These are phyloP conservation scores for Drosophila paracracens DNA, from an alignment of 2,888 invertebrate genomes.

Conservation along the genomic window DNA sequence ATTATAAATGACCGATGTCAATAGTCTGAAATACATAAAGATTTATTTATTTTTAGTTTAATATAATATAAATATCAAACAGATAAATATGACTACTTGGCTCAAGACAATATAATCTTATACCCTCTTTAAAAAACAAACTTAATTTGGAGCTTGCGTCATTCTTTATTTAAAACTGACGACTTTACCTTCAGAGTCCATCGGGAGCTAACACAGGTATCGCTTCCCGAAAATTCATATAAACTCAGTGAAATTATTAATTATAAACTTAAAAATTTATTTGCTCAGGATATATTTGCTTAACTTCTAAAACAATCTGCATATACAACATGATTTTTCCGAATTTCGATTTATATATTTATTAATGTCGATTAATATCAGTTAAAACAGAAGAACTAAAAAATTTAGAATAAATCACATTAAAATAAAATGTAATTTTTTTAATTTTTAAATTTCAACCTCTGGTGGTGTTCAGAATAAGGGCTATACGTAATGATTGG, in stretches of 20 bases:
- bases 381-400: not conserved
- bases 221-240: not conserved
- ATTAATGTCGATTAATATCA: not conserved
- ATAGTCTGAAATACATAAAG: not conserved
- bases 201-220: not conserved
- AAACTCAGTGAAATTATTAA: not conserved
- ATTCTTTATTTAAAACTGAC: not conserved
- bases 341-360: not conserved
- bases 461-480: not conserved
- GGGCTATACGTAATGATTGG: not conserved
- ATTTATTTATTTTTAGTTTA: not conserved
- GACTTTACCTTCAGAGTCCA: not conserved
- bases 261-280: not conserved
- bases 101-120: not conserved
- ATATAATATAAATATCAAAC: not conserved
- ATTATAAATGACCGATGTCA: not conserved
- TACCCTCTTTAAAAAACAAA: not conserved
- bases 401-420: not conserved
- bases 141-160: not conserved
- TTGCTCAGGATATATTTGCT: not conserved
- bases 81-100: not conserved
- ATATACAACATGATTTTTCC: not conserved
- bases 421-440: not conserved
- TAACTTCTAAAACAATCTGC: not conserved
- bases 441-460: not conserved